Percentiles rank a stretch among this genome's conserved stretches.
phyloP scores from a whole-genome alignment of 2,113 vertebrate species.

The Hyla sarda region DNA sequence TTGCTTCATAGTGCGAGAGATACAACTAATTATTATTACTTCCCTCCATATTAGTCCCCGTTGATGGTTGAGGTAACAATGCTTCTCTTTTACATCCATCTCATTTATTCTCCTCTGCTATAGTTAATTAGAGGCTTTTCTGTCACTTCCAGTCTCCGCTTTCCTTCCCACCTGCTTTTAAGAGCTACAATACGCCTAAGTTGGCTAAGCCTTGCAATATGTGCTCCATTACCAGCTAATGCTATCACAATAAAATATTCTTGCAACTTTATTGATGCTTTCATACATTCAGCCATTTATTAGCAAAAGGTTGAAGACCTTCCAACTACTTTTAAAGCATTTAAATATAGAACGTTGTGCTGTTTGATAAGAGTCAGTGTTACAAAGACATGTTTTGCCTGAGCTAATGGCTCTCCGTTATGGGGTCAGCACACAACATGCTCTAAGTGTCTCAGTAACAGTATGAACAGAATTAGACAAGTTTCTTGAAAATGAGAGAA shows the following conservation, averaged over 20 bases:
- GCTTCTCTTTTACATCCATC: background rate
- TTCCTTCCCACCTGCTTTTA: slow-evolving; percentile 9
- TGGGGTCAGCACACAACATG: no score
- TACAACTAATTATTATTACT: slow-evolving; percentile 12
- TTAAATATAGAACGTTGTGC: background rate
- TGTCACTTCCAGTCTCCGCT: background rate
- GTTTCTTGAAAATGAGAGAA: background rate
- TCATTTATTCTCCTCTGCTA: background rate
- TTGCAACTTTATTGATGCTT: slow-evolving; percentile 27
- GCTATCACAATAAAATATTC: background rate
- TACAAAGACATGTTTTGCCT: background rate
- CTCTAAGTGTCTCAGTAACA: background rate
- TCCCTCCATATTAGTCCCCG: background rate
- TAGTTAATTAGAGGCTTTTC: slow-evolving; percentile 21
- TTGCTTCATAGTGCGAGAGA: background rate
- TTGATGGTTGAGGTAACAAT: slow-evolving; percentile 10
- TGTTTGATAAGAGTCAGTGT: background rate
- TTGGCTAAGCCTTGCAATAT: background rate
- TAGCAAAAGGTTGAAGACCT: slow-evolving; percentile 21
- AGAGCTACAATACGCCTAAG: background rate
- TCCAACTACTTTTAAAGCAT: background rate
- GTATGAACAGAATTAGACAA: background rate
- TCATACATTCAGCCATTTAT: background rate
- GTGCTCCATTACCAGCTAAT: slow-evolving; percentile 16
- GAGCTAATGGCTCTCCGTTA: no score